Conservation (phyloP, 2,888 invertebrate species). For the Rhingia campestris region DNA sequence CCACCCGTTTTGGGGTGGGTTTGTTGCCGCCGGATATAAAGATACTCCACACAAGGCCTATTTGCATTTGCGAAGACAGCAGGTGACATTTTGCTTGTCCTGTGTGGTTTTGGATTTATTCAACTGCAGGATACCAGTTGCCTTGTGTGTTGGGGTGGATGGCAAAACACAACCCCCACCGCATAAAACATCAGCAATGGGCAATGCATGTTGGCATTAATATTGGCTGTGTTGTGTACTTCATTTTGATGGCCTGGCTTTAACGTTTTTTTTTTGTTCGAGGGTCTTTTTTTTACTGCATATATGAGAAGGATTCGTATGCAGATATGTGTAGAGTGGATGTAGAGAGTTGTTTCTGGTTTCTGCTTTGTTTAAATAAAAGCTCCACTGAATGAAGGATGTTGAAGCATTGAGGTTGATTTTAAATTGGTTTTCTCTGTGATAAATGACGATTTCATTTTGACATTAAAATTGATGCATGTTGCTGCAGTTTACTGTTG, state of each 20-base stretch:
- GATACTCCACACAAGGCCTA: conserved; percentile 34
- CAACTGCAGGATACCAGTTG: conserved; percentile 66
- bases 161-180: conserved; percentile 7
- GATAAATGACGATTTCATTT: conserved; percentile 71
- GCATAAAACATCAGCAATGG: conserved; percentile 55
- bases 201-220: conserved; percentile 49
- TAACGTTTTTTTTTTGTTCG: conserved; percentile 41
- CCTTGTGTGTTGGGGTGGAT: conserved; percentile 8
- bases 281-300: conserved; percentile 10
- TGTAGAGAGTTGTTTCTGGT: not conserved
- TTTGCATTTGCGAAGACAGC: conserved; percentile 70
- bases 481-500: conserved; percentile 26
- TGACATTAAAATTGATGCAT: conserved; percentile 67
- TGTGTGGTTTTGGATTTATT: conserved; percentile 70
- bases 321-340: conserved; percentile 4
- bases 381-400: conserved; percentile 41
- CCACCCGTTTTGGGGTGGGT: not conserved
- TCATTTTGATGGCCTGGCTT: conserved; percentile 57
- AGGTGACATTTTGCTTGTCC: conserved; percentile 66
- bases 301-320: not conserved
- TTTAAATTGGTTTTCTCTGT: conserved; percentile 66
- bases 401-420: conserved; percentile 62
- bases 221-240: conserved; percentile 55
- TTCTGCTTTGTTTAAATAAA: conserved; percentile 7
- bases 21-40: not conserved